Conservation (phyloP, 2,797 vertebrate species). For the Sebastes variabilis region DNA sequence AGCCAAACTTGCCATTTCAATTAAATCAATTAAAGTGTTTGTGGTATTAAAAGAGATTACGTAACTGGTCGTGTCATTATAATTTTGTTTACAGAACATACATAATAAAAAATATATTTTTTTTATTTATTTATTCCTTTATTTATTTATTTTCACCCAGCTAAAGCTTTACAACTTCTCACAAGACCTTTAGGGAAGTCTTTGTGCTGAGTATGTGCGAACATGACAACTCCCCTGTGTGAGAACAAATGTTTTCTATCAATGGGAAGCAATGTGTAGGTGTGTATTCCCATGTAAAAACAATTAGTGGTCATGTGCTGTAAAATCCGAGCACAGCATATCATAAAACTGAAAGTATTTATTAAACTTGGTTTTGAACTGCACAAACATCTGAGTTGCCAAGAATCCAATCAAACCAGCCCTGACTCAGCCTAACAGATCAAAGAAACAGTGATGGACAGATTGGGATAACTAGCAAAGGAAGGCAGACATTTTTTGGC, state of each 20-base stretch:
- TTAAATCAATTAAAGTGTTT: not conserved
- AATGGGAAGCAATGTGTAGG: constrained; percentile 31
- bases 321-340: constrained; percentile 6
- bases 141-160: not conserved
- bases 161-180: constrained; percentile 44
- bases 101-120: not conserved
- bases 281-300: constrained; percentile 16
- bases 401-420: constrained; percentile 37
- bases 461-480: constrained; percentile 61
- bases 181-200: constrained; percentile 62
- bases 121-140: no score
- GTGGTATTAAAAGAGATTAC: not conserved
- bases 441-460: constrained; percentile 66
- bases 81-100: not conserved
- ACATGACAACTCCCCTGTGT: constrained; percentile 49
- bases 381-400: constrained; percentile 34
- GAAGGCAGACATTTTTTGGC: constrained; percentile 53
- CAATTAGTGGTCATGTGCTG: constrained; percentile 11
- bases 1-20: not conserved
- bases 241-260: constrained; percentile 49
- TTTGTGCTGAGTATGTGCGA: constrained; percentile 61
- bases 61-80: not conserved
- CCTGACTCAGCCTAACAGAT: constrained; percentile 42
- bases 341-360: constrained; percentile 3
- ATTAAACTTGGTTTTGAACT: constrained; percentile 18